Percentiles rank a stretch among this genome's conserved stretches.
Conservation (phyloP, 2,113 vertebrate species). For the Gymnarchus niloticus region DNA sequence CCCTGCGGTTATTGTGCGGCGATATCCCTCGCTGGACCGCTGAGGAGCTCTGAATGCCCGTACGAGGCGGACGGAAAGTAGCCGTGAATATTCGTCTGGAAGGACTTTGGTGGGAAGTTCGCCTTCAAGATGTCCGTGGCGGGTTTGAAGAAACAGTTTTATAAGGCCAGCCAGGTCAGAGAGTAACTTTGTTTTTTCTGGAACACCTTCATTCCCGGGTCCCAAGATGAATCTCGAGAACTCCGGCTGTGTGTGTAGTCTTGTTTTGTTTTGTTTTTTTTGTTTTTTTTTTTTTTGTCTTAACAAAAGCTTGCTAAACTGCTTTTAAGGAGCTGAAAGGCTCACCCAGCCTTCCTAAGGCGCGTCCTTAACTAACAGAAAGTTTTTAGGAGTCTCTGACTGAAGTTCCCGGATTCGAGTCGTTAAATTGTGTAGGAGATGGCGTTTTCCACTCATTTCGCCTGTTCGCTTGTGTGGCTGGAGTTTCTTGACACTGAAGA, state of each 20-base stretch:
- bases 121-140: constrained; percentile 82
- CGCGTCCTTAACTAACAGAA: neutral
- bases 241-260: neutral
- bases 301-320: neutral
- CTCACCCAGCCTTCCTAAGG: neutral
- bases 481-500: neutral
- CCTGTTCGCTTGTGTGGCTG: neutral
- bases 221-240: neutral
- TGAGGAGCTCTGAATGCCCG: neutral
- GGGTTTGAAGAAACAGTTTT: constrained; percentile 91
- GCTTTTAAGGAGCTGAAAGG: neutral
- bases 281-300: neutral
- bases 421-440: neutral
- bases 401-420: neutral
- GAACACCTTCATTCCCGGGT: no score
- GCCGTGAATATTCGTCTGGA: neutral
- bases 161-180: constrained; percentile 91
- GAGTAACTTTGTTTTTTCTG: constrained; percentile 3
- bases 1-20: constrained; percentile 44
- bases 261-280: neutral
- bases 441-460: no score
- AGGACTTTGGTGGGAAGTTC: neutral
- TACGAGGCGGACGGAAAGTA: neutral
- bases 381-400: neutral
- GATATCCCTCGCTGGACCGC: constrained; percentile 24